Base-by-base conservation (phyloP, 2,113 vertebrate species). In the Tychaedon coryphoeus region DNA sequence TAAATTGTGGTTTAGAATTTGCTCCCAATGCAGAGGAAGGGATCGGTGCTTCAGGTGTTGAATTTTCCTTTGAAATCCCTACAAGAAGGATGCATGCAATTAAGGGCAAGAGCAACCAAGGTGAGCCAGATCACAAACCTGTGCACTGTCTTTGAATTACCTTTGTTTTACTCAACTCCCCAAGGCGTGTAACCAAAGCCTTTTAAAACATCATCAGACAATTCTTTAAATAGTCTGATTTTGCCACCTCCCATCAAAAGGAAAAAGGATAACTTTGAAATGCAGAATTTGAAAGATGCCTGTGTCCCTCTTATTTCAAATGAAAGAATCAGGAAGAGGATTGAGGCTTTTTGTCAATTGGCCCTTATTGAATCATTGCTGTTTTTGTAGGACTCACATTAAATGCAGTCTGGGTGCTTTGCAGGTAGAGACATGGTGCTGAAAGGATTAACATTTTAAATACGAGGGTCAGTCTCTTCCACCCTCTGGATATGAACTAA, bases 91-190 rank as follows among this genome's bases (percentile, higher is more conserved):
- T 36, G 18, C 14, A 6, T 71, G 72, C 74, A 53, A 77, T 95
- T 64, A 82, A 71, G 86, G 60, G 76, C 57, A 66, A 74, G 64
- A 93, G 78, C 87, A 66, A 43, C 85, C 85, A 76, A 70, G 75
- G 93, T 50, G 47, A 94, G 85, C 31, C 43, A 88, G 90, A 90
- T 94, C 92, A 95, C 82, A 97, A 88, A 92, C 67, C 64, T 20
- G 23, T 67, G 85, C 50, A 9, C 56, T 70, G 3, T 42, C 85
- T 95, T 90, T 93, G 88, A 95, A 72, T 95, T 94, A 47, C 77
- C 64, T 92, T 91, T 92, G 90, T 96, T 97, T 96, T 90, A 74
- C 91, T 91, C 57, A 72, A 7, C n/a, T 95, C 91, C 94, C 75
- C 36, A 24, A 57, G 92, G 95, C 51, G 19, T 38, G 53, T 66